A percentile compares a stretch with the other conserved stretches of the same genome.
phyloP scores from a whole-genome alignment of 2,113 vertebrate genomes.

The Cervus canadensis region DNA sequence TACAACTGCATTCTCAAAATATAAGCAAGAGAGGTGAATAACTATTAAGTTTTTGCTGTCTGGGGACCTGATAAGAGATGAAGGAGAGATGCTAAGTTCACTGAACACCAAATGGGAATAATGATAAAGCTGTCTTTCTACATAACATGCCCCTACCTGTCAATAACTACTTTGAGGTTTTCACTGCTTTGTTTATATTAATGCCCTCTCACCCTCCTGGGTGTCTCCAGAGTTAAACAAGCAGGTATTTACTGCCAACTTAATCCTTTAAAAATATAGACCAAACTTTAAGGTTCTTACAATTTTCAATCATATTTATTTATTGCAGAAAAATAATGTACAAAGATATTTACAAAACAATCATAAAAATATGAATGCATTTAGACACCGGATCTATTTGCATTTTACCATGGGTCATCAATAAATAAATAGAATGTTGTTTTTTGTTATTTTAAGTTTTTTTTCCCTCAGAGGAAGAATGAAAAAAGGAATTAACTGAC shows the following conservation, averaged over 20 bases:
- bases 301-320: constrained; percentile 91
- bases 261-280: constrained; percentile 78
- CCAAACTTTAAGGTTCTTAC: constrained; percentile 83
- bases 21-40: background rate
- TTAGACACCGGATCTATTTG: constrained; percentile 95
- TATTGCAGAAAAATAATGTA: constrained; percentile 98
- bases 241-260: constrained; percentile 77
- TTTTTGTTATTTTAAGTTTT: constrained; percentile 79
- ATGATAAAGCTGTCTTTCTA: constrained; percentile 82
- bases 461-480: constrained; percentile 83
- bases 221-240: constrained; percentile 80
- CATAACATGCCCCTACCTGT: constrained; percentile 81
- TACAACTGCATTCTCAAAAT: background rate
- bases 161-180: constrained; percentile 84
- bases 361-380: constrained; percentile 97
- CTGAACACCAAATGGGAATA: constrained; percentile 71
- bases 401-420: constrained; percentile 92
- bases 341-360: constrained; percentile 97
- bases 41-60: constrained; percentile 2
- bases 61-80: constrained; percentile 39
- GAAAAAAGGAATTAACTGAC: constrained; percentile 79
- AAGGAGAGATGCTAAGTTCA: constrained; percentile 37
- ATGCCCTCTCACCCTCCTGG: constrained; percentile 72
- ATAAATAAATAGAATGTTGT: constrained; percentile 99
- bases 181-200: constrained; percentile 82